These are phyloP conservation scores for Nixonia krombeini DNA, from an alignment of 1,140 invertebrate genomes.

Conservation along the genomic window DNA sequence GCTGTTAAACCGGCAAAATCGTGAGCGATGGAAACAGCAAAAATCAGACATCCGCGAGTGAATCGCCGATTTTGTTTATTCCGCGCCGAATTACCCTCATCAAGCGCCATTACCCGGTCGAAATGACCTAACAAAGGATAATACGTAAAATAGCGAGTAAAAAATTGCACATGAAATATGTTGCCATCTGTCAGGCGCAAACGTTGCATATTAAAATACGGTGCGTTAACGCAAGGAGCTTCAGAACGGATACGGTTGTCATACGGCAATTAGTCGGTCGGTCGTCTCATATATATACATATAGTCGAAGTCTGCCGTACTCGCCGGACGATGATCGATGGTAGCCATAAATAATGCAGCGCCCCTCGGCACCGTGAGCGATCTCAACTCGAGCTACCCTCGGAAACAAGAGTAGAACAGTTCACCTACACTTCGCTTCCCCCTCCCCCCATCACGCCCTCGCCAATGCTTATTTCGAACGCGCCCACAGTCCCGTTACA, in stretches of 20 bases:
- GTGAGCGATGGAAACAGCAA: too few relatives aligned
- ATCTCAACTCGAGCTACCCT: constrained; percentile 56
- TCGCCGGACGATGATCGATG: constrained; percentile 68
- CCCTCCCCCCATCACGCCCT: constrained; percentile 17
- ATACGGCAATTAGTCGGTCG: constrained; percentile 68
- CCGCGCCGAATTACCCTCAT: too few relatives aligned
- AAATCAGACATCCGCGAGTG: too few relatives aligned
- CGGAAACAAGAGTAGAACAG: constrained; percentile 52
- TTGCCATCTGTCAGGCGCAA: constrained; percentile 41
- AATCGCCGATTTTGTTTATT: too few relatives aligned
- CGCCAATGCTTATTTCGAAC: constrained; percentile 13
- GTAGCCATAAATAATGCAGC: constrained; percentile 69
- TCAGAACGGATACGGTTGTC: constrained; percentile 70
- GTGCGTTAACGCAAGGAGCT: constrained; percentile 54
- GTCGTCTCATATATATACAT: constrained; percentile 44
- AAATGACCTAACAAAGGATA: too few relatives aligned
- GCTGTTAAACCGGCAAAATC: too few relatives aligned
- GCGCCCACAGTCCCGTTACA: constrained; percentile 17
- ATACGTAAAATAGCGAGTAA: not conserved
- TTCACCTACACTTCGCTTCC: constrained; percentile 33
- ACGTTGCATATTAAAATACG: constrained; percentile 61
- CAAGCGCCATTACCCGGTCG: too few relatives aligned
- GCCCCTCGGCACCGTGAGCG: constrained; percentile 53
- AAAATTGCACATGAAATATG: constrained; percentile 28
- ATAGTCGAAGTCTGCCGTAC: constrained; percentile 22